Percentiles rank a stretch among this genome's conserved stretches.
Evolutionary conservation across 2,113 vertebrate species (phyloP).

Genomic region (Thalassarche chlororhynchos): DNA sequence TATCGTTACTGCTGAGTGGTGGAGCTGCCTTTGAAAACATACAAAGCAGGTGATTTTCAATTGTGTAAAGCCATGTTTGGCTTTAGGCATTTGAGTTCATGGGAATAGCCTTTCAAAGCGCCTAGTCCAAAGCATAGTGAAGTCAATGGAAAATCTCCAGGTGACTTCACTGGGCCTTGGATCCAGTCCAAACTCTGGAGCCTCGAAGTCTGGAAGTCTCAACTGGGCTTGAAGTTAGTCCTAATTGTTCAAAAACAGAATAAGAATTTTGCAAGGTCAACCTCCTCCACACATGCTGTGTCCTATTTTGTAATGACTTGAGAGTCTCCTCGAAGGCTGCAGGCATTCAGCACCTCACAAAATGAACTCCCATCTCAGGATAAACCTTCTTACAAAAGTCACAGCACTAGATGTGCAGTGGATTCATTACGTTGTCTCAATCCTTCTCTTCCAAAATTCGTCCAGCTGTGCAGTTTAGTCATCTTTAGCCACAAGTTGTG

Average conservation of each 20-base stretch:
- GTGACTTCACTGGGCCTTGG: constrained; percentile 47
- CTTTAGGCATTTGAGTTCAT: background rate
- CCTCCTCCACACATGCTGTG: background rate
- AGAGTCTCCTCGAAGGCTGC: background rate
- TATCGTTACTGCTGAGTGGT: constrained; percentile 19
- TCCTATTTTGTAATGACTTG: background rate
- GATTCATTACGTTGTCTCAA: background rate
- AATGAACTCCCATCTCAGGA: background rate
- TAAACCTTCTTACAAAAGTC: background rate
- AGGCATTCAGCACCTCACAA: background rate
- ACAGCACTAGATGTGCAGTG: background rate
- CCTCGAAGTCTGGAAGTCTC: constrained; percentile 28
- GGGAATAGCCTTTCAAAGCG: constrained; percentile 37
- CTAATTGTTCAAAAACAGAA: constrained; percentile 22
- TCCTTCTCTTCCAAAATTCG: background rate
- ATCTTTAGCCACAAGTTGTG: background rate
- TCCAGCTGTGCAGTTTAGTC: background rate
- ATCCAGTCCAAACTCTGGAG: constrained; percentile 41
- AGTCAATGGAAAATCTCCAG: constrained; percentile 55
- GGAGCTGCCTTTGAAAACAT: constrained; percentile 35
- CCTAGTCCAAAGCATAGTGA: background rate
- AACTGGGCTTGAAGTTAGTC: background rate
- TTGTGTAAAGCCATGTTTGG: constrained; percentile 32
- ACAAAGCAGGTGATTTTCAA: constrained; percentile 58
- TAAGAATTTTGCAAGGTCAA: constrained; percentile 4